Base-by-base conservation (phyloP, 2,888 invertebrate species). In the Pelosia muscerda region DNA sequence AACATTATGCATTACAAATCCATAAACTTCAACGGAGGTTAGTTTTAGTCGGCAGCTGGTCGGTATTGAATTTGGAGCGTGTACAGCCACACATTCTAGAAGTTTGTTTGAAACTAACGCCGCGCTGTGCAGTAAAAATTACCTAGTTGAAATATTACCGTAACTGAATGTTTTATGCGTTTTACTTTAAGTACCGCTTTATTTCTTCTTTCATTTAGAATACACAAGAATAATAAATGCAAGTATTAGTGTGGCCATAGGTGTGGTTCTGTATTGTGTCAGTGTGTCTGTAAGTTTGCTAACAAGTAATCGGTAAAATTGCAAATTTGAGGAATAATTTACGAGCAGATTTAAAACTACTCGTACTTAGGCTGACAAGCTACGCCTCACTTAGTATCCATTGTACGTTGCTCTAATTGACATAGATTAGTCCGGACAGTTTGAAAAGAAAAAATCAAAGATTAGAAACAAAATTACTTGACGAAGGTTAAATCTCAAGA, bases 41-140 rank as follows among this genome's bases (percentile, higher is more conserved):
- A 84, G 83, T 82, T 88, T 84, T 72, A 75, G 74, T 77, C 78
- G 76, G 79, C 87, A 87, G 83, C 88, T 88, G 88, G 75, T 82
- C 86, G 85, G 87, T 74, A 84, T 82, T 71, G 85, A 86, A 90
- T 90, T 91, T 88, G 83, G 86, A 89, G 85, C 84, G 78, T 81
- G 83, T 81, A 5, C 62, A 23, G 26, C 85, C 84, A 83, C 86
- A 86, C 82, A 84, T 84, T 83, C 68, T 78, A 77, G 76, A 88
- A 90, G 88, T 92, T 91, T 89, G 90, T 90, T 89, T 88, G 88
- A 88, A 90, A 90, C 88, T 88, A 88, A 85, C 84, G 82, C 83
- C 79, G 72, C 84, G 82, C 83, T 79, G 72, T 74, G 82, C 78
- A 84, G 84, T 88, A 85, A 88, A 92, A 89, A 86, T 82, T 79